Conservation (phyloP, 37 sponge, comb jelly and placozoan genomes). For the Crambe crambe region DNA sequence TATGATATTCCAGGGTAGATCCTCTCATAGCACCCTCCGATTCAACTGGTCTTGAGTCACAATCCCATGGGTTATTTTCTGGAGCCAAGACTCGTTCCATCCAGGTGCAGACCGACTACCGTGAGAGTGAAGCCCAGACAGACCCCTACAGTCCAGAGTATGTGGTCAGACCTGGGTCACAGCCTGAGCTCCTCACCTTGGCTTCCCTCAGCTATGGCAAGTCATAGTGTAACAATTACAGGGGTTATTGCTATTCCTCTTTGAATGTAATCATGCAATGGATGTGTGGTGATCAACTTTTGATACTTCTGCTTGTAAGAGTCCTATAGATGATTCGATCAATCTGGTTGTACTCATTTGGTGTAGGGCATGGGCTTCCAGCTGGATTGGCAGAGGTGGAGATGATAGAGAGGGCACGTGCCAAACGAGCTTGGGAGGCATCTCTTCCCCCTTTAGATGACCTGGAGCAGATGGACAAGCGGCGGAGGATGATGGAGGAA, state of each 20-base stretch:
- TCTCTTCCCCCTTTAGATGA: constrained; percentile 87
- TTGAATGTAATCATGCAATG: too few species aligned
- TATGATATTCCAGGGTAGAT: constrained; percentile 50
- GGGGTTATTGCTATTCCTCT: neutral
- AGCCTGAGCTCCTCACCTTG: constrained; percentile 92
- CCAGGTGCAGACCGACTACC: constrained; percentile 82
- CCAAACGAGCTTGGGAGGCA: constrained; percentile 92
- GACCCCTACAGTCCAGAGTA: constrained; percentile 95
- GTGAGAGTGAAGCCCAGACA: constrained; percentile 95
- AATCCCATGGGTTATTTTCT: neutral
- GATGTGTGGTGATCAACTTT: too few species aligned
- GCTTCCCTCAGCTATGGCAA: constrained; percentile 85
- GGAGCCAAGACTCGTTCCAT: constrained; percentile 52
- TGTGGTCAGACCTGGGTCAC: constrained; percentile 80
- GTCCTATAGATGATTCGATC: too few species aligned
- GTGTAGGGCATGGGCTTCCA: constrained; percentile 81
- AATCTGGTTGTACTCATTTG: neutral
- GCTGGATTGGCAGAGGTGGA: constrained; percentile 98
- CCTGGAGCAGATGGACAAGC: constrained; percentile 68
- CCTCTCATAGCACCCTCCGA: constrained; percentile 34
- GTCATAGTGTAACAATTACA: neutral
- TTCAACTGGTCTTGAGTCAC: neutral
- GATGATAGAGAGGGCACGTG: constrained; percentile 97
- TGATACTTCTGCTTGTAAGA: too few species aligned
- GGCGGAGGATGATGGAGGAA: constrained; percentile 95